phyloP scores from a whole-genome alignment of 2,797 vertebrate genomes.

The Anniella stebbinsi region DNA sequence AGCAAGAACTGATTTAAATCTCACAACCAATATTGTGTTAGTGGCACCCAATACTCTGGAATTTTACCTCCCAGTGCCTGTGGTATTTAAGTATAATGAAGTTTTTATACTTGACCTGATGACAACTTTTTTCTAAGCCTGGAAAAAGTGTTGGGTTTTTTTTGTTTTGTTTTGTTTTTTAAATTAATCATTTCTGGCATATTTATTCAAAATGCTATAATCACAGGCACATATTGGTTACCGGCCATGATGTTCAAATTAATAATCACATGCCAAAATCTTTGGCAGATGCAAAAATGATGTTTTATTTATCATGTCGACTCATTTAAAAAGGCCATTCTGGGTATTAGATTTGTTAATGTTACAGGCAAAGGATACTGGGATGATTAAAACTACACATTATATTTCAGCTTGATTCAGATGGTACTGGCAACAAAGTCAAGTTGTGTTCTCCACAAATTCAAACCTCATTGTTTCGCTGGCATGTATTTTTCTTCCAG shows the following conservation, averaged over 20 bases:
- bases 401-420: conserved; percentile 61
- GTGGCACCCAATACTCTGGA: conserved; percentile 35
- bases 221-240: conserved; percentile 68
- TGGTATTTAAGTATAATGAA: conserved; percentile 64
- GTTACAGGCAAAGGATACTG: conserved; percentile 59
- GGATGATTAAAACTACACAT: conserved; percentile 76
- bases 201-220: conserved; percentile 68
- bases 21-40: conserved; percentile 42
- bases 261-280: conserved; percentile 64
- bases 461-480: conserved; percentile 64
- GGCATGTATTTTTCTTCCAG: conserved; percentile 72
- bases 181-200: conserved; percentile 53
- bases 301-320: conserved; percentile 71
- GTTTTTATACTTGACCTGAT: conserved; percentile 68
- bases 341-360: conserved; percentile 56
- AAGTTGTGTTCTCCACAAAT: conserved; percentile 62
- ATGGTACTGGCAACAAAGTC: conserved; percentile 58
- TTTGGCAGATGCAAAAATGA: conserved; percentile 73
- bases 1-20: conserved; percentile 22
- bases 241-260: conserved; percentile 57
- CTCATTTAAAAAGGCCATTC: conserved; percentile 66
- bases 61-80: conserved; percentile 24
- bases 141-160: conserved; percentile 53
- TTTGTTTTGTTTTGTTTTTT: conserved; percentile 20
- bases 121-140: conserved; percentile 61